Conservation (phyloP, 2,888 invertebrate species). For the Drosophila algonquin region DNA sequence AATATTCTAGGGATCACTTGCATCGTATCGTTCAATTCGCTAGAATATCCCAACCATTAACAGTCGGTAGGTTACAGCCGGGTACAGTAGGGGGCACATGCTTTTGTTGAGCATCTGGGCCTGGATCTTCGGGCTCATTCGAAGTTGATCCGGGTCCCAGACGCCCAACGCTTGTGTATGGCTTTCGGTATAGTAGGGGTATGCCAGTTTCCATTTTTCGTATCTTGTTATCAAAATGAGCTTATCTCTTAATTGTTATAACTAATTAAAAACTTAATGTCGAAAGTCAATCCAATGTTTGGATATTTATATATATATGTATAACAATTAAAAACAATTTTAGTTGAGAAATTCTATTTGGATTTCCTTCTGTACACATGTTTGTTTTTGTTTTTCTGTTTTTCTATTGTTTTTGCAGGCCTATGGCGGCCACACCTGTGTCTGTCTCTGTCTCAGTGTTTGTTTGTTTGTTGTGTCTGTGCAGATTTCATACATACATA, state of each 20-base stretch:
- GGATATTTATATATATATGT: constrained; percentile 29
- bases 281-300: constrained; percentile 48
- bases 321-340: constrained; percentile 40
- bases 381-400: constrained; percentile 1
- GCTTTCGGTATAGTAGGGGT: not conserved
- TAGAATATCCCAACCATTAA: not conserved
- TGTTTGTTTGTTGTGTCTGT: not conserved
- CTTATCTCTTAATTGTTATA: constrained; percentile 50
- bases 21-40: not conserved
- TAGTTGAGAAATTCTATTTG: constrained; percentile 33
- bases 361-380: constrained; percentile 8
- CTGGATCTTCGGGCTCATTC: not conserved
- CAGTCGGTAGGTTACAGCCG: not conserved
- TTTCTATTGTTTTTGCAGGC: not conserved
- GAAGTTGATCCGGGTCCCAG: not conserved
- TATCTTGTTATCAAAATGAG: constrained; percentile 54
- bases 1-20: constrained; percentile 1
- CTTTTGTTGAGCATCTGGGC: not conserved
- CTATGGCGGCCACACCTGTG: constrained; percentile 17
- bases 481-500: not conserved
- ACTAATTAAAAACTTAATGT: constrained; percentile 73
- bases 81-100: not conserved
- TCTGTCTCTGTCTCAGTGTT: not conserved
- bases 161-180: not conserved
- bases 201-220: constrained; percentile 32